Base-by-base conservation (phyloP, 1,140 invertebrate species). In the Batillaria attramentaria region DNA sequence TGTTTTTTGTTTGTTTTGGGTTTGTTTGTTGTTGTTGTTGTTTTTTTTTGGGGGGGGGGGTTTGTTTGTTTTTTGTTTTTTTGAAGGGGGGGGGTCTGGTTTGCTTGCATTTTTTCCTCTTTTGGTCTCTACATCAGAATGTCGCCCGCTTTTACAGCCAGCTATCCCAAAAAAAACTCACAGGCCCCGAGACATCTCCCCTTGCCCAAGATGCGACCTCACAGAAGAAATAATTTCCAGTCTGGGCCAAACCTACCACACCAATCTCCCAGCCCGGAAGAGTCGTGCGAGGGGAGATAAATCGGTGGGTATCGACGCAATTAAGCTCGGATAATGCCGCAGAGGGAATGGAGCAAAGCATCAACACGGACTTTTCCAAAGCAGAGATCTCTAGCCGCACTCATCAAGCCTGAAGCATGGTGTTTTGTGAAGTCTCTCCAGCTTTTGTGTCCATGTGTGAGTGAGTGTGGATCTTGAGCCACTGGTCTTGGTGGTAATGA, bases 281-380 rank as follows among this genome's bases (percentile, higher is more conserved):
- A 62, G 57, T 13, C 57, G n/a, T 62, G 57, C n/a, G 33, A 31
- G n/a, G 57, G 24, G 57, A 62, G 57, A 62, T 62, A 62, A 62
- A 62, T 62, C 57, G 57, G 57, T 62, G 57, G 33, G 57, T 31
- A 62, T 62, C 57, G 57, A 62, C 57, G 57, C 57, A 62, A 62
- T 62, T 62, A 62, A 62, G 57, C 57, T 62, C n/a, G 57, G 57
- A 62, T 62, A 62, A 62, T 62, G 24, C 57, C 57, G n/a, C 57
- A 24, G 33, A 24, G 57, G 57, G 57, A 62, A 62, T 62, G 8
- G 57, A 62, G 57, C 57, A 62, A 62, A 62, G 57, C 33, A 62
- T 62, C 57, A 62, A 62, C 57, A 62, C 57, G 57, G 57, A 31
- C 57, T 62, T 62, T n/a, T n/a, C n/a, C n/a, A n/a, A n/a, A n/a